Percentiles rank a stretch among this genome's conserved stretches.
Evolutionary conservation across 2,113 vertebrate genomes (phyloP).

Genomic region (Morone chrysops): DNA sequence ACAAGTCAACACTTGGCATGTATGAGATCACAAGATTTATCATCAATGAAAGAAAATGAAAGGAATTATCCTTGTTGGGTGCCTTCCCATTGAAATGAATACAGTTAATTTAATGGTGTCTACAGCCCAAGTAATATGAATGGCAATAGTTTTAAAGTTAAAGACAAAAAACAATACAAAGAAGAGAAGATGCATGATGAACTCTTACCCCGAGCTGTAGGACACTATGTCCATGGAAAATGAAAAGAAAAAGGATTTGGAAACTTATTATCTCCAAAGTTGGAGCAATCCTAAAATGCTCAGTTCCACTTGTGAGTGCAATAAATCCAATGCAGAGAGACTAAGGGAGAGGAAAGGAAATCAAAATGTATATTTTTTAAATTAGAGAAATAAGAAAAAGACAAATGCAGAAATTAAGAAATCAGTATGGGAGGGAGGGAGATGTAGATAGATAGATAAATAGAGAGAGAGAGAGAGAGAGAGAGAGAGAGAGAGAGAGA

Average conservation of each 20-base stretch:
- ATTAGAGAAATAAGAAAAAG: neutral
- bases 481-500: neutral
- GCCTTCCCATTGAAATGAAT: neutral
- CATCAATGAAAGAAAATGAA: constrained; percentile 6
- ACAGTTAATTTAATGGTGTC: neutral
- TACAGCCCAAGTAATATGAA: constrained; percentile 23
- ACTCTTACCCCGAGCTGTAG: neutral
- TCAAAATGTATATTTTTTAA: neutral
- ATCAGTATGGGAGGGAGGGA: neutral
- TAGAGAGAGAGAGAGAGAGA: neutral
- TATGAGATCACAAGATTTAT: constrained; percentile 12
- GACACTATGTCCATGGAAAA: rapidly evolving
- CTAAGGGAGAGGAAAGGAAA: neutral
- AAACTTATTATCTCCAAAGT: constrained; percentile 1
- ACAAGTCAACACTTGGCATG: neutral
- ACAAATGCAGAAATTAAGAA: neutral
- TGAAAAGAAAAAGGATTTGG: neutral
- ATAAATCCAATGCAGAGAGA: neutral
- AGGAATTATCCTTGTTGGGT: neutral
- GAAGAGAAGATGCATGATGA: neutral
- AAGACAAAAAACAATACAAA: neutral
- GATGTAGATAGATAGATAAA: neutral
- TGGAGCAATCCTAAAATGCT: neutral
- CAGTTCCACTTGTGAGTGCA: neutral
- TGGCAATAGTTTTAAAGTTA: neutral